Conservation (phyloP, 2,113 vertebrate species). For the Pteronura brasiliensis region DNA sequence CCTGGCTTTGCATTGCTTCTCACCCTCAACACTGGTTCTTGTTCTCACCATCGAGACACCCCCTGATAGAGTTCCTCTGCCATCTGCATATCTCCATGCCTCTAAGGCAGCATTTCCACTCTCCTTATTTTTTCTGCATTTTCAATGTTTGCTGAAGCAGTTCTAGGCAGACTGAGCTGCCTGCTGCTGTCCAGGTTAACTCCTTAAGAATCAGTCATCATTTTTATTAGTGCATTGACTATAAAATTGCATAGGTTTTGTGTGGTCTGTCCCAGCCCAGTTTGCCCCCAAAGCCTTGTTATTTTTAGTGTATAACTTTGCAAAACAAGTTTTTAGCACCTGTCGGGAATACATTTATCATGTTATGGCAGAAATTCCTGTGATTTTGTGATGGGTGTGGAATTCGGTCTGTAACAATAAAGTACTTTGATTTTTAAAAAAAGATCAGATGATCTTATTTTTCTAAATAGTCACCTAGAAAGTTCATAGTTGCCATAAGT, state of each 20-base stretch:
- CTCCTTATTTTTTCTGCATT: not conserved
- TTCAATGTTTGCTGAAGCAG: not conserved
- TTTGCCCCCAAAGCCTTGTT: not conserved
- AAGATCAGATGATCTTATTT: not conserved
- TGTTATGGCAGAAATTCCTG: not conserved
- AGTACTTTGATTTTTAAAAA: not conserved
- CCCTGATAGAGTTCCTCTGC: not conserved
- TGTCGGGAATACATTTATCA: not conserved
- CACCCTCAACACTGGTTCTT: no score
- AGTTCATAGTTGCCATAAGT: not conserved
- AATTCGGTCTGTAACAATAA: not conserved
- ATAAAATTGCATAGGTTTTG: not conserved
- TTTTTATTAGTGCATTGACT: not conserved
- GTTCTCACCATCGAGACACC: not conserved
- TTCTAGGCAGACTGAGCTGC: not conserved
- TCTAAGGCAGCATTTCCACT: not conserved
- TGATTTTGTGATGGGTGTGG: not conserved
- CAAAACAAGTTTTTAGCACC: not conserved
- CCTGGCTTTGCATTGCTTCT: accelerated
- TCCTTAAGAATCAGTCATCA: not conserved
- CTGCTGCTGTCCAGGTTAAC: not conserved
- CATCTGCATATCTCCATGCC: no score
- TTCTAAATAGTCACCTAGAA: not conserved
- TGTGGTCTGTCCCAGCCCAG: not conserved
- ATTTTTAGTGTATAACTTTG: not conserved